Conservation (phyloP, 2,113 vertebrate species). For the Elgaria multicarinata region DNA sequence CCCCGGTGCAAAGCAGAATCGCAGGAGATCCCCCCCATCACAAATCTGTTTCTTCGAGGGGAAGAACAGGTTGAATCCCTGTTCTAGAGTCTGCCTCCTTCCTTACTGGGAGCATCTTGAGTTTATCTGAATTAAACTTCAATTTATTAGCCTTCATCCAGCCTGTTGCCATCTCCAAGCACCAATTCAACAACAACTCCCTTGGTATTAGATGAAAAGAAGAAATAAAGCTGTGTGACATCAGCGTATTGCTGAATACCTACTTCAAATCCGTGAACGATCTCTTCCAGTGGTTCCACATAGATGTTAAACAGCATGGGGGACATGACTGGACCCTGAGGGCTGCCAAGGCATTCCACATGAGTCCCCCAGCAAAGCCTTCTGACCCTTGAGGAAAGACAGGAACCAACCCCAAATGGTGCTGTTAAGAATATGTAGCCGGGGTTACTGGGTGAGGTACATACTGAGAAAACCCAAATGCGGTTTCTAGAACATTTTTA, state of each 20-base stretch:
- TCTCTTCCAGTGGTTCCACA: no score
- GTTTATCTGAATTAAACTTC: not conserved
- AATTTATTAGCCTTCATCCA: not conserved
- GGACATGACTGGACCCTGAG: no score
- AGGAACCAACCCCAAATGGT: not conserved
- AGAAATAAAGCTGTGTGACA: no score
- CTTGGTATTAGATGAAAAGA: no score
- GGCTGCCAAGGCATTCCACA: not conserved
- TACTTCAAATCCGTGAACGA: no score
- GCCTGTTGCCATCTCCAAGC: not conserved
- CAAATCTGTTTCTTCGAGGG: not conserved
- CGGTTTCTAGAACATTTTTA: no score
- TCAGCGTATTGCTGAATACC: no score
- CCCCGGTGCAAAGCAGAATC: no score
- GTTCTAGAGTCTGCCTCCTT: not conserved
- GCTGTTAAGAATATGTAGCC: no score
- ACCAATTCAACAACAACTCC: not conserved
- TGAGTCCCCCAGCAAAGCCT: not conserved
- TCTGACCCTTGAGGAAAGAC: not conserved
- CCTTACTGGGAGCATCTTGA: not conserved
- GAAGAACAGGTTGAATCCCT: not conserved
- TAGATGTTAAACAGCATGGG: not conserved
- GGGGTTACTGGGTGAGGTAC: no score
- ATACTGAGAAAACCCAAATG: no score
- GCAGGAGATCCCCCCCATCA: no score